These are phyloP conservation scores for Drymodes brunneopygia DNA, from an alignment of 2,113 vertebrate species.

Conservation along the genomic window DNA sequence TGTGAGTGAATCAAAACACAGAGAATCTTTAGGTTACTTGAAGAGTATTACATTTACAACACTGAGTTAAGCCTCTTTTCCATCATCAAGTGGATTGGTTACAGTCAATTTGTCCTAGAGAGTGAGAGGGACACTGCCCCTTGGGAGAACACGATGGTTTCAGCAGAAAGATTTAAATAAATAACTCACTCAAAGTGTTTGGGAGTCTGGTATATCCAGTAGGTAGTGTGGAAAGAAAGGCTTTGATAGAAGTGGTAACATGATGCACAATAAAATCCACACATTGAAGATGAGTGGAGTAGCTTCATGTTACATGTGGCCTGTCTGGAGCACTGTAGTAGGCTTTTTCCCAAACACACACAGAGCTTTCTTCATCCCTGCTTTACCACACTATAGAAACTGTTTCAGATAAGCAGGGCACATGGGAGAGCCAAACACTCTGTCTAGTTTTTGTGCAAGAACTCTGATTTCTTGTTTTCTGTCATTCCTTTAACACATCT, in stretches of 20 bases:
- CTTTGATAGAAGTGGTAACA: not conserved
- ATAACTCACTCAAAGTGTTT: not conserved
- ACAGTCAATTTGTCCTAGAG: not conserved
- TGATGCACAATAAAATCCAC: not conserved
- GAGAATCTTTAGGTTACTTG: not conserved
- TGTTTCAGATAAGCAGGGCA: not conserved
- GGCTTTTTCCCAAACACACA: not conserved
- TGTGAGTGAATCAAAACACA: not conserved
- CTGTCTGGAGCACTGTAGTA: not conserved
- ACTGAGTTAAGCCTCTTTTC: conserved; percentile 37
- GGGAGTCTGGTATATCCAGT: not conserved
- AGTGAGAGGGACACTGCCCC: not conserved
- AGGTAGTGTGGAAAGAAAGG: not conserved
- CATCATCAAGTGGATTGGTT: conserved; percentile 46
- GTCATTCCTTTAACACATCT: not conserved
- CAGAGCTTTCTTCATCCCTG: not conserved
- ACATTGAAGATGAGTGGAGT: not conserved
- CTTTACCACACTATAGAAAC: not conserved
- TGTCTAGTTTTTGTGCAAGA: not conserved
- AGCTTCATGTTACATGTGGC: not conserved
- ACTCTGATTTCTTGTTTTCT: not conserved
- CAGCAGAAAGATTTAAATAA: conserved; percentile 14
- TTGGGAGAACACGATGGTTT: not conserved
- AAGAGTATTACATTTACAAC: conserved; percentile 10
- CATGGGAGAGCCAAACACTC: not conserved